Percentiles rank a stretch among this genome's conserved stretches.
These are phyloP conservation scores for Leptinotarsa haldemani DNA, from an alignment of 2,888 invertebrate genomes.

Conservation along the genomic window DNA sequence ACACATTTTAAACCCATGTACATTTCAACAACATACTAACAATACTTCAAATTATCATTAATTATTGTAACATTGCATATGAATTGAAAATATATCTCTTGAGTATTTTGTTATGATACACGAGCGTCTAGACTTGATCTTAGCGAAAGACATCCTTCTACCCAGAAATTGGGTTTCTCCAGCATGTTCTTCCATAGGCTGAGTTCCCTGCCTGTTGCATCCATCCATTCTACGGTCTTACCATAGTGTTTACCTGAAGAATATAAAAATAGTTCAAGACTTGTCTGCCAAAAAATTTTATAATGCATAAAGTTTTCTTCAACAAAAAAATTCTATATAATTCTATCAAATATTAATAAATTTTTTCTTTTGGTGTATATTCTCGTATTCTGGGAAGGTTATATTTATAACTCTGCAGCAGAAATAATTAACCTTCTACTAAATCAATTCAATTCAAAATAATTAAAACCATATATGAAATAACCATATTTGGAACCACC, in stretches of 20 bases:
- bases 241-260: conserved; percentile 86
- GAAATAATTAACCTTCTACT: too few relatives aligned
- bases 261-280: not conserved
- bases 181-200: conserved; percentile 95
- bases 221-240: conserved; percentile 94
- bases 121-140: conserved; percentile 80
- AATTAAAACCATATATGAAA: too few relatives aligned
- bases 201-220: conserved; percentile 90
- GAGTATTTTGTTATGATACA: conserved; percentile 55
- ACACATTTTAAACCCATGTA: conserved; percentile 57
- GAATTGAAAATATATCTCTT: conserved; percentile 20
- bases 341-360: too few relatives aligned
- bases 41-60: conserved; percentile 44
- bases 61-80: conserved; percentile 41
- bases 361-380: too few relatives aligned
- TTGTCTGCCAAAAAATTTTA: too few relatives aligned
- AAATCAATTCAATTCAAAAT: too few relatives aligned
- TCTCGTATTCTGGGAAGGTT: too few relatives aligned
- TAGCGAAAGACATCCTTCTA: conserved; percentile 91
- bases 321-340: not conserved
- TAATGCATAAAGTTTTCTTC: not conserved
- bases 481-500: too few relatives aligned
- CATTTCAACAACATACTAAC: conserved; percentile 50
- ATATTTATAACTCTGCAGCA: too few relatives aligned
- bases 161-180: conserved; percentile 95